phyloP scores from a whole-genome alignment of 2,113 vertebrate genomes.

The Pandion haliaetus region DNA sequence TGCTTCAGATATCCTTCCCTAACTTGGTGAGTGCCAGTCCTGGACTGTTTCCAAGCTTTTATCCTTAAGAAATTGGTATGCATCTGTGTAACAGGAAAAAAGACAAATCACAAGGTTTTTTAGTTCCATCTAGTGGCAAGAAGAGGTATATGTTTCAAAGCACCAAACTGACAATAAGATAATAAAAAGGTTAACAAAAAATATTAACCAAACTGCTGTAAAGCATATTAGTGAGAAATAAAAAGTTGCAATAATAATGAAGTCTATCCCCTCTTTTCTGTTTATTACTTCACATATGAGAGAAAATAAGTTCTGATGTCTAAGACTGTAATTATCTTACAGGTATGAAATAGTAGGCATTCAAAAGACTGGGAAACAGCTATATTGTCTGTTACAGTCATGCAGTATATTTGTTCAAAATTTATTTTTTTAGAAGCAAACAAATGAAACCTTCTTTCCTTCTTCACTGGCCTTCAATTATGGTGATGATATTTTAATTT shows the following conservation, averaged over 20 bases:
- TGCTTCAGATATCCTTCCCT: background rate
- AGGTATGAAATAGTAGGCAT: background rate
- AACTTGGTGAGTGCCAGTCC: background rate
- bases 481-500: background rate
- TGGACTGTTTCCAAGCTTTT: background rate
- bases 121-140: slow-evolving; percentile 73
- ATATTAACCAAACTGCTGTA: background rate
- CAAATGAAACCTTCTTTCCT: background rate
- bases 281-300: background rate
- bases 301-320: background rate
- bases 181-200: background rate
- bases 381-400: background rate
- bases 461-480: background rate
- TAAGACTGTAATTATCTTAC: background rate
- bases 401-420: background rate
- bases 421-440: background rate
- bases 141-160: background rate
- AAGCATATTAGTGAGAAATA: background rate
- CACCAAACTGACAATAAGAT: background rate
- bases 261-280: fast-evolving
- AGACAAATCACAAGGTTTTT: slow-evolving; percentile 53
- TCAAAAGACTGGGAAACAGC: background rate
- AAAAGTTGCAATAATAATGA: background rate
- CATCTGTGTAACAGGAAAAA: background rate
- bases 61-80: background rate